Evolutionary conservation across 2,797 vertebrate species (phyloP).

Genomic region (Megalops cyprinoides): DNA sequence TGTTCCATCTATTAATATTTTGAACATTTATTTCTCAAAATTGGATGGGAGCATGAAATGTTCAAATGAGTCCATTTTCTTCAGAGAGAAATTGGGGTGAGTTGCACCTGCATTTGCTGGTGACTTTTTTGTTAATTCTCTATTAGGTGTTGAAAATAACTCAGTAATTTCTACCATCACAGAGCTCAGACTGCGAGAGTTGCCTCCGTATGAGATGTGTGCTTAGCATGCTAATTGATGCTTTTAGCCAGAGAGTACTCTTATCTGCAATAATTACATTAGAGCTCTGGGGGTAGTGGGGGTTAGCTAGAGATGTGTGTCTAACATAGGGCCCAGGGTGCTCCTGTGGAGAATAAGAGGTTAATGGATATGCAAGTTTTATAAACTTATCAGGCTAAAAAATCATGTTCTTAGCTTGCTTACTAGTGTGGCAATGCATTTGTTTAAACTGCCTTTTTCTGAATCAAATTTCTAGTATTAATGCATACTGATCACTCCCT

Average conservation of each 20-base stretch:
- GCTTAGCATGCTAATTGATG: not conserved
- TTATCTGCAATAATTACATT: constrained; percentile 6
- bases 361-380: not conserved
- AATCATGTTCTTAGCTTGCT: not conserved
- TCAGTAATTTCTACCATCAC: not conserved
- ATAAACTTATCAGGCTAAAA: not conserved
- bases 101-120: not conserved
- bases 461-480: not conserved
- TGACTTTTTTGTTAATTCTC: not conserved
- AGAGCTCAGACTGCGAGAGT: not conserved
- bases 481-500: not conserved
- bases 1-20: not conserved
- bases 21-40: not conserved
- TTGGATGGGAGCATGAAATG: not conserved
- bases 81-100: not conserved
- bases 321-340: not conserved
- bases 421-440: not conserved
- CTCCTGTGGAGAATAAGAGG: not conserved
- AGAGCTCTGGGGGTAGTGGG: not conserved
- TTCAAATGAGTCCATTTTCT: not conserved
- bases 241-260: not conserved
- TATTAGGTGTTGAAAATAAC: not conserved
- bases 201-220: not conserved
- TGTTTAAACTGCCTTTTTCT: not conserved
- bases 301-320: not conserved